Evolutionary conservation across 2,888 invertebrate species (phyloP).

Genomic region (Neoascia interrupta): DNA sequence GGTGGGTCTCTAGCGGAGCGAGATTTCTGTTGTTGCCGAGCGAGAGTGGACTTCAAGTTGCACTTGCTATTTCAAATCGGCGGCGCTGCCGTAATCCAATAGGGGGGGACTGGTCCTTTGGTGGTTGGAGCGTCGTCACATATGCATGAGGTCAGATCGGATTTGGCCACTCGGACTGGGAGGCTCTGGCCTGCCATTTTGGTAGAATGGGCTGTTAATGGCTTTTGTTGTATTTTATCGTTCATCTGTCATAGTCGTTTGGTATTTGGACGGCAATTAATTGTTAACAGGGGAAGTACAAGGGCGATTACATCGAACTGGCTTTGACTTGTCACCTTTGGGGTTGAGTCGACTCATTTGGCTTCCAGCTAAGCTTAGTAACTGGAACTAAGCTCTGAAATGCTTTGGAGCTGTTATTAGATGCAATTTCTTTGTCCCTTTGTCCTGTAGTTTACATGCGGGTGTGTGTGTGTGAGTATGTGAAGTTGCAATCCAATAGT

Average conservation of each 20-base stretch:
- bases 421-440: too few relatives aligned
- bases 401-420: too few relatives aligned
- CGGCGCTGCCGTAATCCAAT: background rate
- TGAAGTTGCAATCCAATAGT: too few relatives aligned
- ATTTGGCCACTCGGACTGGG: too few relatives aligned
- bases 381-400: too few relatives aligned
- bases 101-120: background rate
- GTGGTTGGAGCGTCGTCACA: background rate
- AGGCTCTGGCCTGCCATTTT: background rate
- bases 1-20: constrained; percentile 42
- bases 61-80: constrained; percentile 16
- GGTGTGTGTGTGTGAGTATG: too few relatives aligned
- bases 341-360: too few relatives aligned
- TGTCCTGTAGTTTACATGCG: too few relatives aligned
- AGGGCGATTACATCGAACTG: too few relatives aligned
- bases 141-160: too few relatives aligned
- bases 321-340: too few relatives aligned
- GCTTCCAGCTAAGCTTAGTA: too few relatives aligned
- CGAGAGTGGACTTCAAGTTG: constrained; percentile 16
- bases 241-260: constrained; percentile 2
- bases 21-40: constrained; percentile 21
- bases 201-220: background rate
- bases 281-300: background rate
- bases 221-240: background rate
- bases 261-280: background rate